These are phyloP conservation scores for Epirrhoe tristata DNA, from an alignment of 2,888 invertebrate species.

Conservation along the genomic window DNA sequence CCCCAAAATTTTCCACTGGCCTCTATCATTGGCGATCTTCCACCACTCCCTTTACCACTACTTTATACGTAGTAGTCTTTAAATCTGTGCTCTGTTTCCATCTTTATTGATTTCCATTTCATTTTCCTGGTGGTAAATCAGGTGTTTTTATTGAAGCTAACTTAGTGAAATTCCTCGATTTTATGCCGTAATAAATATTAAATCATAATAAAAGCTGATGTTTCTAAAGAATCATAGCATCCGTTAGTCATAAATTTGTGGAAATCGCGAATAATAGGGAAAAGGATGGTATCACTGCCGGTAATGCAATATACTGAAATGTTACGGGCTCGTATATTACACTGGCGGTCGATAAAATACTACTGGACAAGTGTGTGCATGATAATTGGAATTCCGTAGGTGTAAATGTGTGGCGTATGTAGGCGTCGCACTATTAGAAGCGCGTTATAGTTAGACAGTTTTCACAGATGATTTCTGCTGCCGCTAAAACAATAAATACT, in stretches of 20 bases:
- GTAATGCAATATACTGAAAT: slow-evolving; percentile 36
- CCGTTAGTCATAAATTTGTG: slow-evolving; percentile 26
- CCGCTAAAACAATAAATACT: no score
- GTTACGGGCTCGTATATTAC: slow-evolving; percentile 37
- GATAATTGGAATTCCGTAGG: slow-evolving; percentile 8
- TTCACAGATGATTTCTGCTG: no score
- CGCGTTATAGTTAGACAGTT: no score
- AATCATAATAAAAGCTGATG: neutral
- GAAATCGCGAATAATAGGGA: slow-evolving; percentile 23
- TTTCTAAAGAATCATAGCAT: slow-evolving; percentile 13
- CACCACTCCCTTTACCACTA: no score
- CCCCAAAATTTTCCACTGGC: no score
- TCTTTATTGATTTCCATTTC: no score
- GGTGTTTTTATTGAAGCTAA: neutral
- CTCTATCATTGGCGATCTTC: no score
- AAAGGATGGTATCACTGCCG: slow-evolving; percentile 31
- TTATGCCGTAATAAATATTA: neutral
- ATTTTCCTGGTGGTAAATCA: neutral
- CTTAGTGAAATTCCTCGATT: slow-evolving; percentile 4
- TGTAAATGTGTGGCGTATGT: no score
- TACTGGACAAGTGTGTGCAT: slow-evolving; percentile 2
- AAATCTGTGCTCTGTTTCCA: no score
- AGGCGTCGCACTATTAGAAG: no score
- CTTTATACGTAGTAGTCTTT: no score
- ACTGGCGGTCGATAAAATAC: slow-evolving; percentile 33